Evolutionary conservation across 2,797 vertebrate genomes (phyloP).

Genomic region (Etheostoma nigrum): DNA sequence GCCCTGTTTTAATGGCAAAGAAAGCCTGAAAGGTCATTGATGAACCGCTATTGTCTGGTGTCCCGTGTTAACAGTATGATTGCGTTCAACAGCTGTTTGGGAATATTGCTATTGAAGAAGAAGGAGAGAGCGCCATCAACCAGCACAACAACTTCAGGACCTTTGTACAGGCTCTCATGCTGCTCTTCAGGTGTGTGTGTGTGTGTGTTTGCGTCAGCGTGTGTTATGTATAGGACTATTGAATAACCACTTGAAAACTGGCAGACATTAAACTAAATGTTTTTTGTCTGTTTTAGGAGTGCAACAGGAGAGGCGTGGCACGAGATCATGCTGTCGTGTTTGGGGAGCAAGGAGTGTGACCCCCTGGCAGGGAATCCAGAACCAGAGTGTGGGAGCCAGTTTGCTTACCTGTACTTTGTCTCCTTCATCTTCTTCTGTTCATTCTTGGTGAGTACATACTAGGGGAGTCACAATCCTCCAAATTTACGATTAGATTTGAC

Average conservation of each 20-base stretch:
- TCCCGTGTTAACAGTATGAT: slow-evolving; percentile 26
- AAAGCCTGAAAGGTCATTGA: background rate
- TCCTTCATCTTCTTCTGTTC: slow-evolving; percentile 99
- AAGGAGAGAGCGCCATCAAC: slow-evolving; percentile 91
- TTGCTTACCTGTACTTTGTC: slow-evolving; percentile 98
- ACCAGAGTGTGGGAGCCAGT: slow-evolving; percentile 93
- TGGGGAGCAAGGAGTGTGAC: slow-evolving; percentile 91
- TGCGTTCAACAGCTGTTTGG: slow-evolving; percentile 89
- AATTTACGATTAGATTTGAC: too few species aligned
- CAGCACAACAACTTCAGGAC: slow-evolving; percentile 98
- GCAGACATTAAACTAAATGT: background rate
- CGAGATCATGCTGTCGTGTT: slow-evolving; percentile 95
- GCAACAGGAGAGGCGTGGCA: slow-evolving; percentile 97
- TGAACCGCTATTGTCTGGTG: background rate
- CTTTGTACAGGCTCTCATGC: slow-evolving; percentile 95
- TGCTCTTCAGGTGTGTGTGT: slow-evolving; percentile 88
- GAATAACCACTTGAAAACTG: background rate
- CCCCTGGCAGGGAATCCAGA: slow-evolving; percentile 86
- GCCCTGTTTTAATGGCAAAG: background rate
- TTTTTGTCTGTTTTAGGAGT: slow-evolving; percentile 82
- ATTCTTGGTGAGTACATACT: slow-evolving; percentile 89
- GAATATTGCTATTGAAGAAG: slow-evolving; percentile 89
- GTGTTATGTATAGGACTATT: background rate
- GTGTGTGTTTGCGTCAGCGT: too few species aligned
- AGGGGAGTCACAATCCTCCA: too few species aligned